Conservation (phyloP, 2,888 invertebrate genomes). For the Thymelicus sylvestris region DNA sequence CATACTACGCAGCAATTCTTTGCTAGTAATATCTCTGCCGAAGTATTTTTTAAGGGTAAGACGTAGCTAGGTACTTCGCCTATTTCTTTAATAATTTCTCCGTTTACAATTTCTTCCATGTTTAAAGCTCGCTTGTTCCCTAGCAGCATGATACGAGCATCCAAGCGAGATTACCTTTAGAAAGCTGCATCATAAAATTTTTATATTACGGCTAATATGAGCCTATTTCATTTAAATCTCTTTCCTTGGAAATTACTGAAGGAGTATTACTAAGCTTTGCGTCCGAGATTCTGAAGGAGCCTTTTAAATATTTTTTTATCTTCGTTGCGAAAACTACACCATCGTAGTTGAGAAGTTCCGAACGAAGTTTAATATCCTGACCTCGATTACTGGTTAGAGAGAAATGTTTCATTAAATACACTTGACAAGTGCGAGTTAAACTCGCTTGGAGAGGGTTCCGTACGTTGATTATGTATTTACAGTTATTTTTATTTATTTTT, state of each 20-base stretch:
- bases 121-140: neutral
- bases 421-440: too few species aligned
- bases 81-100: neutral
- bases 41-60: neutral
- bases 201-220: slow-evolving; percentile 33
- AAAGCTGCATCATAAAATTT: slow-evolving; percentile 25
- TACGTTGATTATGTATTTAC: too few species aligned
- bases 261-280: slow-evolving; percentile 28
- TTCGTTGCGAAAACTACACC: slow-evolving; percentile 17
- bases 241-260: slow-evolving; percentile 28
- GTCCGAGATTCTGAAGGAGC: slow-evolving; percentile 20
- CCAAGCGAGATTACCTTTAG: slow-evolving; percentile 5
- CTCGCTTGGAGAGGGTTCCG: too few species aligned
- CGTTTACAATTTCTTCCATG: neutral
- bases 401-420: neutral
- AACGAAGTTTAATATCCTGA: slow-evolving; percentile 17
- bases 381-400: slow-evolving; percentile 12
- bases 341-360: neutral
- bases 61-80: neutral
- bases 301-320: slow-evolving; percentile 27
- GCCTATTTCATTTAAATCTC: slow-evolving; percentile 32
- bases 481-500: too few species aligned
- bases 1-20: neutral
- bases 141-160: neutral
- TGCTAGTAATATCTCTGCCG: neutral